Percentiles rank a stretch among this genome's conserved stretches.
These are phyloP conservation scores for Xenentodon cancila DNA, from an alignment of 2,797 vertebrate species.

Conservation along the genomic window DNA sequence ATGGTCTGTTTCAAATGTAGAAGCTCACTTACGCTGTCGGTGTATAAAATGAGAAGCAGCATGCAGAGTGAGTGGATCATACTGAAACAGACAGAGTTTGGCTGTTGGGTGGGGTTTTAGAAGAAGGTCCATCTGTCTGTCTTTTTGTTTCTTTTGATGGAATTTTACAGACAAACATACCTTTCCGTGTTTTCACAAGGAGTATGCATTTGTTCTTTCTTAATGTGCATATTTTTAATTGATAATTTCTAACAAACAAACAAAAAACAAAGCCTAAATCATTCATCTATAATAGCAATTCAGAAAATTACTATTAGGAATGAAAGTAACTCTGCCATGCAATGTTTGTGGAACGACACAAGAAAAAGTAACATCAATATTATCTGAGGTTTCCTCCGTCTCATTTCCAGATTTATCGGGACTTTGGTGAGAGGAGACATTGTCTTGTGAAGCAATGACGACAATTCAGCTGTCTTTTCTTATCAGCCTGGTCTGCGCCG, in stretches of 20 bases:
- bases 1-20: constrained; percentile 22
- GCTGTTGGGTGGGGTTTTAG: constrained; percentile 57
- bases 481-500: constrained; percentile 57
- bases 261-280: background rate
- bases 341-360: constrained; percentile 2
- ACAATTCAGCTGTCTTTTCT: constrained; percentile 43
- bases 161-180: constrained; percentile 43
- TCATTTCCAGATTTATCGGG: constrained; percentile 48
- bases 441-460: constrained; percentile 54
- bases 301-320: background rate
- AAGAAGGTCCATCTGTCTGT: constrained; percentile 71
- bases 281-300: background rate
- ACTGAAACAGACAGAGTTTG: constrained; percentile 49
- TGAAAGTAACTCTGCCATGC: background rate
- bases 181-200: constrained; percentile 5
- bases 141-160: constrained; percentile 40
- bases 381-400: constrained; percentile 7
- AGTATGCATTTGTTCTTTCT: background rate
- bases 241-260: background rate
- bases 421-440: constrained; percentile 22
- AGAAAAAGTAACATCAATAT: background rate
- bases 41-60: constrained; percentile 23
- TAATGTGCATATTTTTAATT: background rate
- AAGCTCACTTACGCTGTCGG: constrained; percentile 17
- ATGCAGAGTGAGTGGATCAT: constrained; percentile 30